A percentile compares a stretch with the other conserved stretches of the same genome.
These are phyloP conservation scores for Pseudois nayaur DNA, from an alignment of 2,113 vertebrate genomes.

Conservation along the genomic window DNA sequence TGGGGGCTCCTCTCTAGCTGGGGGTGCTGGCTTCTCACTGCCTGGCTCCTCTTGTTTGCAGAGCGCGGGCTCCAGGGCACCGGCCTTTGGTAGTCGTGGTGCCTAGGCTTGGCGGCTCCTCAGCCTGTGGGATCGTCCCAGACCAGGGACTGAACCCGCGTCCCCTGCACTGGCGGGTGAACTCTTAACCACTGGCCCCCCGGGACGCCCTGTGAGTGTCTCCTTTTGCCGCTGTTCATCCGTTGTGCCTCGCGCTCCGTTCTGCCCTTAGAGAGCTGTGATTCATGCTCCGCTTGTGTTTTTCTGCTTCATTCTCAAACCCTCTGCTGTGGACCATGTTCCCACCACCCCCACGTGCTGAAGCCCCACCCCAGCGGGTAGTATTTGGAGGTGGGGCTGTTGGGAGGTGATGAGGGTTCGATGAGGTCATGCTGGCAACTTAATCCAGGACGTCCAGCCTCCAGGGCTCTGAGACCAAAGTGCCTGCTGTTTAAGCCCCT, in stretches of 20 bases:
- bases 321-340: background rate
- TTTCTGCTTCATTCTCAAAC: background rate
- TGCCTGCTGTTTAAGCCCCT: background rate
- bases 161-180: background rate
- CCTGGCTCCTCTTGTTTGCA: background rate
- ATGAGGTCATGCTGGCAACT: background rate
- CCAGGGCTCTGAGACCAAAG: accelerated
- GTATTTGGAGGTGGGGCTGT: background rate
- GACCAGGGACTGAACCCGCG: background rate
- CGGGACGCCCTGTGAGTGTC: background rate
- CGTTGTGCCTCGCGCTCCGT: background rate
- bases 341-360: accelerated
- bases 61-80: background rate
- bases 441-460: too few species aligned
- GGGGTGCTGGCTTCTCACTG: background rate
- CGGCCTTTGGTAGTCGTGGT: accelerated
- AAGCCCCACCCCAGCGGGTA: background rate
- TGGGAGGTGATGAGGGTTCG: background rate
- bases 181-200: background rate
- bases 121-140: background rate
- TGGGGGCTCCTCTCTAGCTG: background rate
- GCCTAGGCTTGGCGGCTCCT: background rate
- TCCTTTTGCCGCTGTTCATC: accelerated
- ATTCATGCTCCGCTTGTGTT: accelerated
- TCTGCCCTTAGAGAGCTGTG: accelerated